A percentile compares a stretch with the other conserved stretches of the same genome.
Conservation (phyloP, 2,113 vertebrate species). For the Etheostoma cragini region DNA sequence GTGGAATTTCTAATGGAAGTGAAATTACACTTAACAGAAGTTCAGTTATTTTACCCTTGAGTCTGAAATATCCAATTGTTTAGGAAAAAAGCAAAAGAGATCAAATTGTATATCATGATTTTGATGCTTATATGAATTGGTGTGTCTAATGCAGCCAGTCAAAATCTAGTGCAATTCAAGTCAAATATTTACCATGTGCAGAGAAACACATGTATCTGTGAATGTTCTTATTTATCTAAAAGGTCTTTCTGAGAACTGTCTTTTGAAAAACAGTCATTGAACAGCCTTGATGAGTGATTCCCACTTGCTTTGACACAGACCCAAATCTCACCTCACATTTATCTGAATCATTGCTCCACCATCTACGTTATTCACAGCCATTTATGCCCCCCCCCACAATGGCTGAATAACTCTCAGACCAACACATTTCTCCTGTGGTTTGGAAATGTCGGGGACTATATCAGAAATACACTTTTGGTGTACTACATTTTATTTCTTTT, state of each 20-base stretch:
- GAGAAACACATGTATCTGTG: neutral
- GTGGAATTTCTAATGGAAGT: neutral
- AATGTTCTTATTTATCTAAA: neutral
- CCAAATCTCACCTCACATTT: slow-evolving; percentile 28
- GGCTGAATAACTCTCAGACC: slow-evolving; percentile 8
- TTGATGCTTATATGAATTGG: neutral
- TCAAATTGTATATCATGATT: neutral
- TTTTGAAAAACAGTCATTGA: slow-evolving; percentile 1
- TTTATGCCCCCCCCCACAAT: slow-evolving; percentile 7
- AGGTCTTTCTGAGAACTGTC: neutral
- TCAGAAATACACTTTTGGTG: slow-evolving; percentile 29
- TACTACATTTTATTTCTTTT: slow-evolving; percentile 6
- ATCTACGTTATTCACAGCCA: slow-evolving; percentile 11
- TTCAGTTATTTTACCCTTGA: neutral
- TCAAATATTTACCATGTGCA: neutral
- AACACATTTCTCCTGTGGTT: slow-evolving; percentile 29
- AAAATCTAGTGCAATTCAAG: neutral
- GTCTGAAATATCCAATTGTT: neutral
- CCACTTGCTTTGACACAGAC: slow-evolving; percentile 30
- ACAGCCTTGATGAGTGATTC: slow-evolving; percentile 2
- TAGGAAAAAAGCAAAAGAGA: neutral
- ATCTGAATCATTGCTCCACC: slow-evolving; percentile 33
- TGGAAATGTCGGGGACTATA: slow-evolving; percentile 24
- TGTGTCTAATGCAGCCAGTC: neutral
- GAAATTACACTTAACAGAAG: neutral